Evolutionary conservation across 2,113 vertebrate genomes (phyloP), one percentile per base, ranked within the genome.

Genomic region (Seriola dumerili): DNA sequence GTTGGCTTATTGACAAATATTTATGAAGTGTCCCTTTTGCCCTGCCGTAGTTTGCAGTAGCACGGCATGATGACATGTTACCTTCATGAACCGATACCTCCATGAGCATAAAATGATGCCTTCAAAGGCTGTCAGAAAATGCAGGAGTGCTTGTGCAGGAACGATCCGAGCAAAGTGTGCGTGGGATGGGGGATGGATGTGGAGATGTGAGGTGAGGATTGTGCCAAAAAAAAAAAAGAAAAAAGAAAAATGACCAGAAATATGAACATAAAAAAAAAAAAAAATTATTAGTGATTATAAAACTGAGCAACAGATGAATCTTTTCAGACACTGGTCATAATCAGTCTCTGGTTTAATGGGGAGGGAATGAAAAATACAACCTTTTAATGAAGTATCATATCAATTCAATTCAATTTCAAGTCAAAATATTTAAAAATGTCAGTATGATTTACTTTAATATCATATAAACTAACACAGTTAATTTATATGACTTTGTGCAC

Each of bases 81-180:
- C 52, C 79, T 44, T 61, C 57, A 34, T 55, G 54, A 42, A 57
- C 29, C 12, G 7, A 25, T 12, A 57, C 55, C 25, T 44, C 76
- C 61, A 72, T 25, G 66, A 80, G 75, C 73, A 79, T 61, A 14
- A 66, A 13, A 36, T 38, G 82, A 74, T 88, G 85, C 87, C 19
- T 90, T 88, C 87, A 85, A 0, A 46, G 74, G 62, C 80, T 64
- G 80, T 78, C 76, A 64, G 73, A 21, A 76, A 81, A 71, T 44
- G 2, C 8, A n/a, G 7, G 0, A 29, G 29, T 29, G 29, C 29
- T 1, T 0, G 17, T 13, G 29, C 29, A 29, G 29, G 29, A 29
- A 29, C 29, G 66, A 74, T 11, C 40, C 40, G 29, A 52, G n/a
- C 76, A 44, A 66, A 13, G 63, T 79, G 81, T 69, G 25, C 32